Conservation (phyloP, 2,113 vertebrate species). For the Astur gentilis region DNA sequence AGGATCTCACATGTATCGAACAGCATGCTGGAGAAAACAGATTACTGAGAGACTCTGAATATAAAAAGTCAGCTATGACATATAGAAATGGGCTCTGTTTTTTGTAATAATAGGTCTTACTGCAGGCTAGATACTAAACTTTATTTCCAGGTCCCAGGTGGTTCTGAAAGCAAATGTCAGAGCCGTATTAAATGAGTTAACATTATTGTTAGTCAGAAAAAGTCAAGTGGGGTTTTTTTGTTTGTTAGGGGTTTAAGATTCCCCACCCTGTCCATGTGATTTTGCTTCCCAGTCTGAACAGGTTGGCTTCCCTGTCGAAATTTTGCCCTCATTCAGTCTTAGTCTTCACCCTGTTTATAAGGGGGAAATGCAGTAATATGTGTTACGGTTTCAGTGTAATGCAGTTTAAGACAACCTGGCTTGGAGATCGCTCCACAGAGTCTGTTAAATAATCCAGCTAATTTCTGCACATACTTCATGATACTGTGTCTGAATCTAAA, state of each 20-base stretch:
- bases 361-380: not conserved
- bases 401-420: not conserved
- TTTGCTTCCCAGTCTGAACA: not conserved
- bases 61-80: not conserved
- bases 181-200: constrained; percentile 35
- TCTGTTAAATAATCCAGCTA: not conserved
- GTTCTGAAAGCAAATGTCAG: constrained; percentile 43
- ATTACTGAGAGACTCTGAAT: not conserved
- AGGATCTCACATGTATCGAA: not conserved
- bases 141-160: constrained; percentile 7
- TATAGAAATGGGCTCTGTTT: not conserved
- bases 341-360: not conserved
- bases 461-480: not conserved
- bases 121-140: not conserved
- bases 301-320: not conserved
- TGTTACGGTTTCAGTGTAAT: not conserved
- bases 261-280: not conserved
- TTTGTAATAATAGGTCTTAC: not conserved
- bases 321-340: not conserved
- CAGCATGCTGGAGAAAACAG: not conserved
- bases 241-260: not conserved
- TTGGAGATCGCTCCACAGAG: not conserved
- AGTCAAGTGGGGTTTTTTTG: not conserved
- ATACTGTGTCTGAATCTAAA: not conserved
- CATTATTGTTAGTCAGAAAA: constrained; percentile 13